Base-by-base conservation (phyloP, 1,140 invertebrate genomes). In the Drosophila mauritiana region DNA sequence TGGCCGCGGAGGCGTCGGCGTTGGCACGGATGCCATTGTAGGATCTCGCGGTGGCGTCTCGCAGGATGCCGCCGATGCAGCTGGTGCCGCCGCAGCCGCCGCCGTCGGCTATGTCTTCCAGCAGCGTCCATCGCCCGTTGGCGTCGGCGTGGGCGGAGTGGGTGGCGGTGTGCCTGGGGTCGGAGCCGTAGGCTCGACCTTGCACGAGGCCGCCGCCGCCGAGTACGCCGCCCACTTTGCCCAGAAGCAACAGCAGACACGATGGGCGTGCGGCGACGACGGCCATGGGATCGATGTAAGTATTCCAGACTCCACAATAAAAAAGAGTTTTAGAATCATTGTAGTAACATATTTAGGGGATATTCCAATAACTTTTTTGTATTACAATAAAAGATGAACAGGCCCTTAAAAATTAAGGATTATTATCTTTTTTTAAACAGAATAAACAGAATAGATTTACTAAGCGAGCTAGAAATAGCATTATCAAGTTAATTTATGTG, bases 271-370 rank as follows among this genome's bases (percentile, higher is more conserved):
- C 56, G 85, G 82, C 37, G 91, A 92, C 54, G 91, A 92, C 53
- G 73, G 73, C n/a, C 91, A 92, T 45, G 82, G 91, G 49, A 92
- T 92, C 51, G 91, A 92, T 90, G 91, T 92, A 57, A 92, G 91
- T 92, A 91, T 7, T 34, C 1, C 27, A 34, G 10, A 34, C 20
- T 11, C 31, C 31, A 10, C 4, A 20, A 12, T 11, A 20, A 11
- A 20, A 1, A 1, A 8, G 3, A 8, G 3, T 20, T 43, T 20
- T 43, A 8, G 39, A 10, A 10, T 0, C 17, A 17, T 6, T 17
- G n/a, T 17, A 15, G 6, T 37, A 10, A 12, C 11, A 39, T 12
- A 2, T 0, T 13, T 0, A 39, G 37, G 12, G 4, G 10, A 0
- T 3, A 0, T 4, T 13, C 8, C 3, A 13, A 1, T 31, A 31